Conservation (phyloP, 2,113 vertebrate species). For the Bubo blakistoni region DNA sequence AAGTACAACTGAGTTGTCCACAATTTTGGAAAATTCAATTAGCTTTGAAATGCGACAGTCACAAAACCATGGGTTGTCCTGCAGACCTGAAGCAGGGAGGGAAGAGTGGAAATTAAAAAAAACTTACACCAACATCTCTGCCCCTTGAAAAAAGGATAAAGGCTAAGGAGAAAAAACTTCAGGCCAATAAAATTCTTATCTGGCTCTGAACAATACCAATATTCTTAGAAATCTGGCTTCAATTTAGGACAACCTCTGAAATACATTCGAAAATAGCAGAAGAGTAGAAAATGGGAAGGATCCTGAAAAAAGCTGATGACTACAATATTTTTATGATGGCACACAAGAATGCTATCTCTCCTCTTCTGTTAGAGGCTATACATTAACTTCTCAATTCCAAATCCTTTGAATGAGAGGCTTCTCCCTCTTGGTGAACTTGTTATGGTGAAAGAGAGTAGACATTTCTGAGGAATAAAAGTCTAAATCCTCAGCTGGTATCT, state of each 20-base stretch:
- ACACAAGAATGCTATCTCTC: fast-evolving
- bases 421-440: neutral
- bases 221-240: neutral
- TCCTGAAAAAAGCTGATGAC: neutral
- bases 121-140: neutral
- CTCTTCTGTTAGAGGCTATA: neutral
- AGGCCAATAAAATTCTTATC: neutral
- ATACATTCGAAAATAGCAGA: neutral
- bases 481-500: neutral
- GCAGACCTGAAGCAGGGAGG: constrained; percentile 79
- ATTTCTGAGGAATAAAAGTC: neutral
- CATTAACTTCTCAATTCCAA: neutral
- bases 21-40: constrained; percentile 88
- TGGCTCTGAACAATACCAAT: neutral
- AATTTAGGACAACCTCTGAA: neutral
- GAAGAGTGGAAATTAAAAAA: neutral
- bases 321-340: neutral
- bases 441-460: neutral
- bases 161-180: neutral
- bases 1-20: constrained; percentile 75
- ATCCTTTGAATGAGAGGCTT: neutral
- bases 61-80: constrained; percentile 96
- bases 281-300: neutral
- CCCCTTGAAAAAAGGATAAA: neutral
- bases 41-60: constrained; percentile 93